phyloP scores from a whole-genome alignment of 2,797 vertebrate genomes.

The Pipistrellus pygmaeus region DNA sequence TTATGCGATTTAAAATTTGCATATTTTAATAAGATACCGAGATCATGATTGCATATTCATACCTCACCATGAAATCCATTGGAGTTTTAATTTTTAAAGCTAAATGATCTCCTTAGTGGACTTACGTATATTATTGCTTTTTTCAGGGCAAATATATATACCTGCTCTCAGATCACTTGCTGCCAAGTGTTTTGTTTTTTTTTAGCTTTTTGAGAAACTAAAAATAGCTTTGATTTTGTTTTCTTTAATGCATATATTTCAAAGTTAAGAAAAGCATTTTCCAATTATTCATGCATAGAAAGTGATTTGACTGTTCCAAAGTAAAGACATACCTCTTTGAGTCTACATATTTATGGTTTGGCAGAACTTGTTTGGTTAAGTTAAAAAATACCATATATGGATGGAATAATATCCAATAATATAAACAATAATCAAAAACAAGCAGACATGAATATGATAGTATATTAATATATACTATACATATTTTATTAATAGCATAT shows the following conservation, averaged over 20 bases:
- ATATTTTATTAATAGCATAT: neutral
- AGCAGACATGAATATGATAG: neutral
- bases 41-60: slow-evolving; percentile 51
- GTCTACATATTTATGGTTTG: neutral
- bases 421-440: neutral
- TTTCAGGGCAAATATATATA: neutral
- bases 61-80: slow-evolving; percentile 22
- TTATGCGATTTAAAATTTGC: neutral
- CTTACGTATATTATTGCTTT: slow-evolving; percentile 32
- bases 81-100: slow-evolving; percentile 71
- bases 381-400: neutral
- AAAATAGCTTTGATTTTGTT: neutral
- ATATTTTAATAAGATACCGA: slow-evolving; percentile 58
- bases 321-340: neutral
- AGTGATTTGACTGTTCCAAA: neutral
- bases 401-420: neutral
- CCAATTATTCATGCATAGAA: neutral
- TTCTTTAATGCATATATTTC: slow-evolving; percentile 16
- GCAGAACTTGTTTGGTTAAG: neutral
- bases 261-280: slow-evolving; percentile 37
- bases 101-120: slow-evolving; percentile 51
- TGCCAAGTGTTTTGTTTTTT: neutral
- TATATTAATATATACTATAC: neutral
- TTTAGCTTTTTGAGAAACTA: slow-evolving; percentile 59
- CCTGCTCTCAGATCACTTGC: slow-evolving; percentile 41